Percentiles rank a stretch among this genome's conserved stretches.
Evolutionary conservation across 2,888 invertebrate genomes (phyloP).

Genomic region (Diloba caeruleocephala): DNA sequence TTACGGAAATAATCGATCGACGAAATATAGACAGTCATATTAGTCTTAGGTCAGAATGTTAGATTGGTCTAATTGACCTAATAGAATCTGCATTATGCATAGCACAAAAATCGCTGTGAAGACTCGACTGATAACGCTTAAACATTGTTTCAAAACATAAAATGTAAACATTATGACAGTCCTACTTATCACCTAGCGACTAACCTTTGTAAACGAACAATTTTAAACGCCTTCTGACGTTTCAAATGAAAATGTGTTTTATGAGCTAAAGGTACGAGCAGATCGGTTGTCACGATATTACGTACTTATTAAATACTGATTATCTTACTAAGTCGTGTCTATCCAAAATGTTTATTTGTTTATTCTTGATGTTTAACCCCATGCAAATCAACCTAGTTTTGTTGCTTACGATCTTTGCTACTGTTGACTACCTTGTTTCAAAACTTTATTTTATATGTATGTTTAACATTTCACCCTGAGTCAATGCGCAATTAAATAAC

Average conservation of each 20-base stretch:
- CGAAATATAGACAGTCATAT: conserved; percentile 8
- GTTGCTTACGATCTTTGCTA: no score
- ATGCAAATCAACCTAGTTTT: no score
- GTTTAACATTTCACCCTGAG: not conserved
- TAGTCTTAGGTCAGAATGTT: conserved; percentile 26
- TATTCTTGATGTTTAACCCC: no score
- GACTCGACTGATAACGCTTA: conserved; percentile 25
- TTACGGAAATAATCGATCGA: not conserved
- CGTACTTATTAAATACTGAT: conserved; percentile 18
- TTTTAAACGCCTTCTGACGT: conserved; percentile 8
- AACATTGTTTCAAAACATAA: conserved; percentile 33
- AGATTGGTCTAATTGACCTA: conserved; percentile 59
- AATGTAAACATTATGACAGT: conserved; percentile 33
- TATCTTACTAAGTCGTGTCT: conserved; percentile 8
- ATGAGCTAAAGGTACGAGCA: not conserved
- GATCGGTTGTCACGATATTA: conserved; percentile 10
- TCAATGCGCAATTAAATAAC: conserved; percentile 22
- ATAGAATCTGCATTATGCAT: conserved; percentile 35
- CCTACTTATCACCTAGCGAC: conserved; percentile 30
- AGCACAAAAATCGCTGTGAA: conserved; percentile 21
- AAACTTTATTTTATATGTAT: not conserved
- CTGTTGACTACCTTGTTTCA: not conserved
- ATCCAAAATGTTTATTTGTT: no score
- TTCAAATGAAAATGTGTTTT: not conserved
- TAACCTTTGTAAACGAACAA: conserved; percentile 24